phyloP scores from a whole-genome alignment of 2,888 invertebrate genomes.

The Ormyrus pomaceus region DNA sequence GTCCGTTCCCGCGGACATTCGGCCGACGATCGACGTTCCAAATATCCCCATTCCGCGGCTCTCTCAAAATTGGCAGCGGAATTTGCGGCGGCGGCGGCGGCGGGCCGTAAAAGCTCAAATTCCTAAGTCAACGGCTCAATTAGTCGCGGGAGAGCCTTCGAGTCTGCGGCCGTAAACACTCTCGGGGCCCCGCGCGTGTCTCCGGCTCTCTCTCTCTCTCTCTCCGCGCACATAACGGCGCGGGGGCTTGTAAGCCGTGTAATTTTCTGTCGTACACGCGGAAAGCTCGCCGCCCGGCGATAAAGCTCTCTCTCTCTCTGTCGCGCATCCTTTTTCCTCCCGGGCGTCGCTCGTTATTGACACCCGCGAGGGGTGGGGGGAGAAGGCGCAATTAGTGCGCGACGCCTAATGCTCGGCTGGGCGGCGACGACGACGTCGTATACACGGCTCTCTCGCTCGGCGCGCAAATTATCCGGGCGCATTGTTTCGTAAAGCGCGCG shows the following conservation, averaged over 20 bases:
- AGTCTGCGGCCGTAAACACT: constrained; percentile 28
- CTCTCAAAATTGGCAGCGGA: not conserved
- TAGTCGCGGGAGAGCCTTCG: constrained; percentile 24
- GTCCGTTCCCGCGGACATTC: too few species aligned
- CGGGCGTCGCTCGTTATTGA: too few species aligned
- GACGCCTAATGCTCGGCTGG: too few species aligned
- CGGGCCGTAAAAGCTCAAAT: constrained; percentile 24
- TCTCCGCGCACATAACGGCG: constrained; percentile 1
- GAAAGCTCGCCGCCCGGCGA: not conserved
- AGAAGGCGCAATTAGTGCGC: too few species aligned
- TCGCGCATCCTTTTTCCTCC: too few species aligned
- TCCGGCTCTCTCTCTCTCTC: not conserved
- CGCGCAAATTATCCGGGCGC: not conserved
- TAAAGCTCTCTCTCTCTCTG: not conserved
- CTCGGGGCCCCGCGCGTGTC: not conserved
- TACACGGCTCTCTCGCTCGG: not conserved
- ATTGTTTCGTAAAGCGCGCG: not conserved
- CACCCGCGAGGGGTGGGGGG: too few species aligned
- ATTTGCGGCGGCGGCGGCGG: not conserved
- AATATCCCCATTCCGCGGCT: not conserved
- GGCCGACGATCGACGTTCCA: not conserved
- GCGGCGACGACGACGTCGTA: too few species aligned
- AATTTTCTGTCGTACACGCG: constrained; percentile 23
- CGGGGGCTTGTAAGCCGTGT: not conserved
- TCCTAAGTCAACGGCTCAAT: constrained; percentile 37